phyloP scores from a whole-genome alignment of 2,113 vertebrate genomes.

The Ptilorrhoa leucosticta region DNA sequence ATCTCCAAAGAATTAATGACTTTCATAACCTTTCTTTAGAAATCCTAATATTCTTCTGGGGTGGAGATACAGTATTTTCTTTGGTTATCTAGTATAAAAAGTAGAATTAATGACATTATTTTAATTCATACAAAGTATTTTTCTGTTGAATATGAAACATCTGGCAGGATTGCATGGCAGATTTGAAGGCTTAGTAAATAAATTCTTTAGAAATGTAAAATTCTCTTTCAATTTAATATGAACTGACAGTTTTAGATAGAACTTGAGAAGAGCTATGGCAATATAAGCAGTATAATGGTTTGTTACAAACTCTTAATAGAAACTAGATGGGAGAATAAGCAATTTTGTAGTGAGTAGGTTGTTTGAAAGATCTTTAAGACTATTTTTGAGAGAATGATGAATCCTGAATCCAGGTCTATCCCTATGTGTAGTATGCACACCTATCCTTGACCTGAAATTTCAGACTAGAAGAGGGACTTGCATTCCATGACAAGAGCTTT shows the following conservation, averaged over 20 bases:
- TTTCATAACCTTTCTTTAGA: neutral
- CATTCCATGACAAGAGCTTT: neutral
- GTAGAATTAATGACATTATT: neutral
- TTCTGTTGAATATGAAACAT: neutral
- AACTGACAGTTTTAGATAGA: neutral
- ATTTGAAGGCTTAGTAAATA: neutral
- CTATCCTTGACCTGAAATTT: neutral
- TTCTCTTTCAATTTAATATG: neutral
- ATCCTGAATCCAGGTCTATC: neutral
- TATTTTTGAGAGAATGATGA: neutral
- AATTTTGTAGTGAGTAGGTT: neutral
- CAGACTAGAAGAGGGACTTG: neutral
- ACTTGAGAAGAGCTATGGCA: neutral
- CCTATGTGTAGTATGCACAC: neutral
- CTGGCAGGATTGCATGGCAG: neutral
- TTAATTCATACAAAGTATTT: neutral
- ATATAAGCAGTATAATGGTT: neutral
- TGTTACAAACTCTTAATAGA: neutral
- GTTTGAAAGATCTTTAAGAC: neutral
- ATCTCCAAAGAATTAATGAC: neutral
- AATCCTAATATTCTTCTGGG: neutral
- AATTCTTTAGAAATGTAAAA: neutral
- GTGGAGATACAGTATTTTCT: neutral
- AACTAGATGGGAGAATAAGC: neutral
- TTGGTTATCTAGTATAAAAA: neutral